Evolutionary conservation across 2,888 invertebrate species (phyloP).

Genomic region (Drosophila formosana): DNA sequence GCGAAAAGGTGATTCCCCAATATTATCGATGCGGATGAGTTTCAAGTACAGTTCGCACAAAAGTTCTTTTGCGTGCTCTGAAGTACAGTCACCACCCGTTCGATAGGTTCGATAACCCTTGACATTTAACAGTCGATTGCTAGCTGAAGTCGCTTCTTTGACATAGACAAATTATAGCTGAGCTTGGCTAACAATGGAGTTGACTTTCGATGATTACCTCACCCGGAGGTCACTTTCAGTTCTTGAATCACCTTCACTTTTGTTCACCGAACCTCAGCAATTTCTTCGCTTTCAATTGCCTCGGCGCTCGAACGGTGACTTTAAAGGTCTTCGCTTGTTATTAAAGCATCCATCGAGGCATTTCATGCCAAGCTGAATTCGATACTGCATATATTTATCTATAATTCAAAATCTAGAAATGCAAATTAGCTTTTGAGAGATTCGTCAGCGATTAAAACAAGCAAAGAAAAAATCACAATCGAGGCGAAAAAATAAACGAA

Average conservation of each 20-base stretch:
- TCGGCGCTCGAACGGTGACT: not conserved
- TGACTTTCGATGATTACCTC: constrained; percentile 33
- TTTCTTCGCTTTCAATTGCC: constrained; percentile 37
- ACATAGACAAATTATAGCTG: not conserved
- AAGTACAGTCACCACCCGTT: not conserved
- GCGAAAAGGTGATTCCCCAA: not conserved
- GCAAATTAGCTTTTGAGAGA: constrained; percentile 61
- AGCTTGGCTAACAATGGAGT: constrained; percentile 1
- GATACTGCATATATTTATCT: constrained; percentile 39
- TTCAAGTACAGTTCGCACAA: not conserved
- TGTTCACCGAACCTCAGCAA: constrained; percentile 3
- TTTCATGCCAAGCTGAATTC: constrained; percentile 6
- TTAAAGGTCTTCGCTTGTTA: constrained; percentile 27
- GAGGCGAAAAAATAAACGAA: constrained; percentile 23
- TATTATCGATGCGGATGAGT: not conserved
- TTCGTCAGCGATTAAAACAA: constrained; percentile 37
- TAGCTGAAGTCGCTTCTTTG: not conserved
- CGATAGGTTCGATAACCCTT: not conserved
- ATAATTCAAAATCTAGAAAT: constrained; percentile 66
- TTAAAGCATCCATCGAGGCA: constrained; percentile 9
- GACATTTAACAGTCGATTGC: constrained; percentile 1
- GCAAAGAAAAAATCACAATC: constrained; percentile 16
- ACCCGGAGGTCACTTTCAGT: constrained; percentile 19
- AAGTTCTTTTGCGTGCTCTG: not conserved
- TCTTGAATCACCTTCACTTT: constrained; percentile 48